Percentiles rank a stretch among this genome's conserved stretches.
Conservation (phyloP, 2,797 vertebrate genomes). For the Coregonus suidteri region DNA sequence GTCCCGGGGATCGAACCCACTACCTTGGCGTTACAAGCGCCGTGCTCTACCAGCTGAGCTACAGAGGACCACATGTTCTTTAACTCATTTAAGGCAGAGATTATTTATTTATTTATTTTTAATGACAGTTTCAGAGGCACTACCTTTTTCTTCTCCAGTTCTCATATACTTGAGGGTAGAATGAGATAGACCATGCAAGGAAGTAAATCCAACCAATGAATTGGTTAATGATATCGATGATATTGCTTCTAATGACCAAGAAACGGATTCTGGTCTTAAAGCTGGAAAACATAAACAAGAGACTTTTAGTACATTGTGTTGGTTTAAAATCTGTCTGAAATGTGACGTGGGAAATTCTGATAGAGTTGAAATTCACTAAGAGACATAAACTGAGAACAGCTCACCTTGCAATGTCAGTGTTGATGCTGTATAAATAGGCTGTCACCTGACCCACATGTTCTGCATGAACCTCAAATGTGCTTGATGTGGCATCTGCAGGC, state of each 20-base stretch:
- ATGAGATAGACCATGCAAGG: slow-evolving; percentile 93
- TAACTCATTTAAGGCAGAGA: too few relatives aligned
- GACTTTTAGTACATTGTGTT: not conserved
- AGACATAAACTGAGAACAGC: slow-evolving; percentile 25
- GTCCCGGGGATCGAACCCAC: too few relatives aligned
- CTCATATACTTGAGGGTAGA: slow-evolving; percentile 90
- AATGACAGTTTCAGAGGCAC: not conserved
- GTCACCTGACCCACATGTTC: slow-evolving; percentile 88
- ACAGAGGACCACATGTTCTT: not conserved
- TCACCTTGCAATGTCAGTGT: slow-evolving; percentile 77
- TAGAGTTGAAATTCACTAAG: slow-evolving; percentile 1
- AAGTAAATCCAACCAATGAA: slow-evolving; percentile 98
- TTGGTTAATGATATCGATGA: slow-evolving; percentile 77
- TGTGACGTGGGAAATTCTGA: not conserved
- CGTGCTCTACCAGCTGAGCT: too few relatives aligned
- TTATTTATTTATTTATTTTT: too few relatives aligned
- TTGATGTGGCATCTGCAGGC: slow-evolving; percentile 55
- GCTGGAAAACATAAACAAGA: slow-evolving; percentile 37
- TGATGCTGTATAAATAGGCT: slow-evolving; percentile 74
- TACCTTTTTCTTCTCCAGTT: slow-evolving; percentile 94
- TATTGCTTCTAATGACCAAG: slow-evolving; percentile 82
- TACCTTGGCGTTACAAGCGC: too few relatives aligned
- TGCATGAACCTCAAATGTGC: slow-evolving; percentile 79
- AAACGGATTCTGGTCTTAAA: slow-evolving; percentile 82
- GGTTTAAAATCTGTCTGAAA: not conserved